phyloP scores from a whole-genome alignment of 1,140 invertebrate genomes.

The Stratiolaelaps scimitus region DNA sequence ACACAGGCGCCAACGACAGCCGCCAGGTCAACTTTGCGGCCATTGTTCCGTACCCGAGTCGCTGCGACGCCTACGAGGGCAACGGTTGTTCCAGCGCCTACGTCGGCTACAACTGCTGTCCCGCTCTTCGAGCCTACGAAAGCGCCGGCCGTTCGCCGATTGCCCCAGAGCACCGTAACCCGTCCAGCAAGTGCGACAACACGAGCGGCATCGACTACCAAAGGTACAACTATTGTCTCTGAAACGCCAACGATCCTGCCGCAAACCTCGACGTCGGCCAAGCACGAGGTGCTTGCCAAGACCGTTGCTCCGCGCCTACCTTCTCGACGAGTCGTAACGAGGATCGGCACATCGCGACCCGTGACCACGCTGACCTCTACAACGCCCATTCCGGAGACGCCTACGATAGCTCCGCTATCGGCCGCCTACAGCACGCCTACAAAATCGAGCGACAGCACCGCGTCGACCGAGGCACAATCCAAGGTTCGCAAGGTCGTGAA shows the following conservation, averaged over 20 bases:
- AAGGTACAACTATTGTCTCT: background rate
- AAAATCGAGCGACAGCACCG: background rate
- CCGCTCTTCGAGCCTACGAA: slow-evolving; percentile 12
- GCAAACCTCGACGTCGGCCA: background rate
- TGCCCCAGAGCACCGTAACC: background rate
- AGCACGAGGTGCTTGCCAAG: background rate
- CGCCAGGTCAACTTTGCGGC: background rate
- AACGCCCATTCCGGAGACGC: background rate
- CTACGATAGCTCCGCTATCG: background rate
- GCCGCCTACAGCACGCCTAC: too few species aligned
- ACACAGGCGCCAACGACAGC: background rate
- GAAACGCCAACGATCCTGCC: background rate
- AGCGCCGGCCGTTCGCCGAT: background rate
- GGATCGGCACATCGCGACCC: background rate
- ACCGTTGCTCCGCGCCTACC: background rate
- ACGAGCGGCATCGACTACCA: background rate
- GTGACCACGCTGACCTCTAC: background rate
- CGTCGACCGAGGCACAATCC: background rate
- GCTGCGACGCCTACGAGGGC: background rate
- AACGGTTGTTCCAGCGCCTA: background rate
- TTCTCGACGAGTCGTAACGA: background rate
- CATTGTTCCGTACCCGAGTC: slow-evolving; percentile 8
- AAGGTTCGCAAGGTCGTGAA: background rate
- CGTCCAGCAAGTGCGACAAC: background rate
- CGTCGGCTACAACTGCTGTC: background rate